Evolutionary conservation across 1,140 invertebrate genomes (phyloP).

Genomic region (Drosophila elegans): DNA sequence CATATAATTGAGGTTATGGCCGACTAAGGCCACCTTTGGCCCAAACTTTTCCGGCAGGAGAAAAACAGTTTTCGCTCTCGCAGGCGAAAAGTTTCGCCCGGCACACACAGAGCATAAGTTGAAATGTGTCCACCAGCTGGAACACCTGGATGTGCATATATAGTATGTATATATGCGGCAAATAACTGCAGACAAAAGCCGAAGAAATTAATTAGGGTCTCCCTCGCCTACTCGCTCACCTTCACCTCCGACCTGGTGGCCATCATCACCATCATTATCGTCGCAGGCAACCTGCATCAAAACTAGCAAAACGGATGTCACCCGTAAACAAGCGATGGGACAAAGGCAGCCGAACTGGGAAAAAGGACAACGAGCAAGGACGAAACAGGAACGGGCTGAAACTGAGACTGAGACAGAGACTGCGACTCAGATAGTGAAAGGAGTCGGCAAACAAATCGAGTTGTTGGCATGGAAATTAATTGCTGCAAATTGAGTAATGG

Average conservation of each 20-base stretch:
- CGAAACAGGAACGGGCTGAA: not conserved
- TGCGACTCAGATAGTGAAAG: not conserved
- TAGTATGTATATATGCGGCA: constrained; percentile 40
- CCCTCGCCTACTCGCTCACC: constrained; percentile 1
- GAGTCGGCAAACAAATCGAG: constrained; percentile 56
- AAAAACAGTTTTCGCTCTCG: constrained; percentile 31
- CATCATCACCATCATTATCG: constrained; percentile 41
- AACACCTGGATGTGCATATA: constrained; percentile 8
- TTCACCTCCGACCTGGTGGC: not conserved
- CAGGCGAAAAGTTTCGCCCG: constrained; percentile 19
- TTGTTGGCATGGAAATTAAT: constrained; percentile 74
- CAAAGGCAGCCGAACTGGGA: constrained; percentile 8
- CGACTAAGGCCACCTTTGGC: constrained; percentile 43
- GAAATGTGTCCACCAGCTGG: constrained; percentile 49
- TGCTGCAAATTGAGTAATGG: constrained; percentile 62
- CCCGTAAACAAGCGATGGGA: constrained; percentile 33
- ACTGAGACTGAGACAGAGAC: no score
- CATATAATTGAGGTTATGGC: constrained; percentile 72
- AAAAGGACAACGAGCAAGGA: not conserved
- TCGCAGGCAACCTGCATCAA: constrained; percentile 39
- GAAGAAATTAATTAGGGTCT: constrained; percentile 59
- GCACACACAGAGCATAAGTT: constrained; percentile 46
- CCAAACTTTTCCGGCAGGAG: constrained; percentile 30
- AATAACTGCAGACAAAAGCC: constrained; percentile 55
- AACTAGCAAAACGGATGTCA: constrained; percentile 49